These are phyloP conservation scores for Trogon surrucura DNA, from an alignment of 2,113 vertebrate species.

Conservation along the genomic window DNA sequence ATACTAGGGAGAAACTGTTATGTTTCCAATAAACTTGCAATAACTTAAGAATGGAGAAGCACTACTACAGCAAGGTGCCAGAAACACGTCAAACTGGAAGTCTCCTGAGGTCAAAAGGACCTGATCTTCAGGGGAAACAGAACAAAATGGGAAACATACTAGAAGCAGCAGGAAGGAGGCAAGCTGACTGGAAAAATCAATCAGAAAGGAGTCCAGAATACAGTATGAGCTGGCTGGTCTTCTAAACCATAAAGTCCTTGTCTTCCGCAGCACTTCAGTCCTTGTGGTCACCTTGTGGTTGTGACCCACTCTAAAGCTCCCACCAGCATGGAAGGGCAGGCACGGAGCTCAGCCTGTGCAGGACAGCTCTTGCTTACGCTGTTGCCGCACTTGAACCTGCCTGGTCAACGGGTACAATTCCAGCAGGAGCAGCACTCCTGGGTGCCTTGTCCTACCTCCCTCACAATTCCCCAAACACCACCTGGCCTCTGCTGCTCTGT, in stretches of 20 bases:
- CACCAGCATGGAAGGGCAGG: neutral
- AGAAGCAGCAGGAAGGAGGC: neutral
- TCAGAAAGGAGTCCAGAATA: neutral
- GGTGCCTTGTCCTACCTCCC: fast-evolving
- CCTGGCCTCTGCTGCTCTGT: fast-evolving
- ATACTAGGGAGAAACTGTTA: neutral
- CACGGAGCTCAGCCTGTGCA: neutral
- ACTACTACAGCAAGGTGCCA: neutral
- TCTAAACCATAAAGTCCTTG: neutral
- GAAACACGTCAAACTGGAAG: neutral
- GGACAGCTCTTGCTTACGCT: neutral
- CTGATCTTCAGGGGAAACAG: neutral
- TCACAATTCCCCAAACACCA: fast-evolving
- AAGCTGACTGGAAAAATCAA: neutral
- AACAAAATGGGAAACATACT: neutral
- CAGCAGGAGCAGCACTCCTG: fast-evolving
- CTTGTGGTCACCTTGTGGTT: neutral
- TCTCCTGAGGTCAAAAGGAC: neutral
- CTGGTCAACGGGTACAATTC: no score
- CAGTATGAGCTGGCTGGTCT: neutral
- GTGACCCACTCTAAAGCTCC: neutral
- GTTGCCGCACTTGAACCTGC: neutral
- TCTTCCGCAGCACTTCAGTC: neutral
- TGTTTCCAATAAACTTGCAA: neutral
- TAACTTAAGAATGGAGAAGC: neutral